A percentile compares a stretch with the other conserved stretches of the same genome.
phyloP scores from a whole-genome alignment of 1,140 invertebrate genomes.

The Cydia pomonella region DNA sequence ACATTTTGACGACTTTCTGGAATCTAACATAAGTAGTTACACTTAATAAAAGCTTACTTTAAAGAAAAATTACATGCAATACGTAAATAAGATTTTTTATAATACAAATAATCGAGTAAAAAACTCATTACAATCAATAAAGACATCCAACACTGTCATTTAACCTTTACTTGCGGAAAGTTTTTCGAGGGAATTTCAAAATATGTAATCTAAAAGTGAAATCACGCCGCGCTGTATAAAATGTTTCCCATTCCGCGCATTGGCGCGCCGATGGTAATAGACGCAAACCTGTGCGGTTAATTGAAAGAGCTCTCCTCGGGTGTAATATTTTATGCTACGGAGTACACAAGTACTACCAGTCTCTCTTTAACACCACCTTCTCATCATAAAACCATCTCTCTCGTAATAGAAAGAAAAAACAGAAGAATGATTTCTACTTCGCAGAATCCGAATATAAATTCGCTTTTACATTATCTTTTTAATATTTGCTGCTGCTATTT shows the following conservation, averaged over 20 bases:
- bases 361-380: constrained; percentile 56
- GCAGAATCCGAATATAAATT: constrained; percentile 66
- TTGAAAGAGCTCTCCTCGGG: constrained; percentile 77
- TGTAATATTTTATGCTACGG: constrained; percentile 73
- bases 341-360: constrained; percentile 52
- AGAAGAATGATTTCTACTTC: constrained; percentile 70
- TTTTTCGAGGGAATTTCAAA: constrained; percentile 24
- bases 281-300: constrained; percentile 75
- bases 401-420: constrained; percentile 46
- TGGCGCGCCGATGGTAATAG: constrained; percentile 54
- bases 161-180: not conserved
- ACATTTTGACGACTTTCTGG: no score
- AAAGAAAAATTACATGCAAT: no score
- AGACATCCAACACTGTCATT: not conserved
- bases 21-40: no score
- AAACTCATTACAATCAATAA: not conserved
- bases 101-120: not conserved
- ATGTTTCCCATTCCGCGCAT: constrained; percentile 54
- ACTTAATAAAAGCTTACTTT: no score
- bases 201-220: constrained; percentile 33
- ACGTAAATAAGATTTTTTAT: not conserved
- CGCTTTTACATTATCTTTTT: constrained; percentile 63
- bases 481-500: constrained; percentile 55
- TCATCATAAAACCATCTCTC: constrained; percentile 54
- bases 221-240: constrained; percentile 51